Conservation (phyloP, 1,140 invertebrate species). For the Listronotus oregonensis region DNA sequence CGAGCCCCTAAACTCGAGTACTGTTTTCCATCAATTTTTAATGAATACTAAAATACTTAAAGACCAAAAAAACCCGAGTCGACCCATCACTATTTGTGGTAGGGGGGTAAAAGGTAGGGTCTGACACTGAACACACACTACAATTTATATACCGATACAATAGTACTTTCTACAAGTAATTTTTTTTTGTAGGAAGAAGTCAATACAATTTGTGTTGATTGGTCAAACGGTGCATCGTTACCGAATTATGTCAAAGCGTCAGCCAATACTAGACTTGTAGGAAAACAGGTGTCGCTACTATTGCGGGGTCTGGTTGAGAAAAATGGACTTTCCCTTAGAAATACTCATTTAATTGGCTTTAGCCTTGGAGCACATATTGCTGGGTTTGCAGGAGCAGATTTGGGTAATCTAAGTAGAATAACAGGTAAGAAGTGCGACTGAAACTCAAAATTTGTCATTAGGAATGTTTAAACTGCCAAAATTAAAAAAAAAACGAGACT, state of each 20-base stretch:
- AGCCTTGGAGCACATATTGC: slow-evolving; percentile 90
- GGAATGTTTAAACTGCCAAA: too few relatives aligned
- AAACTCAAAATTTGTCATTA: not conserved
- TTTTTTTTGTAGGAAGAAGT: slow-evolving; percentile 72
- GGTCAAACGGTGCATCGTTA: slow-evolving; percentile 87
- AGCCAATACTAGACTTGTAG: slow-evolving; percentile 90
- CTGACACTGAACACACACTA: too few relatives aligned
- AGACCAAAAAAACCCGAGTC: too few relatives aligned
- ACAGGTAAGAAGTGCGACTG: too few relatives aligned
- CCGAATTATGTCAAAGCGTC: slow-evolving; percentile 93
- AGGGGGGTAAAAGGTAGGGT: too few relatives aligned
- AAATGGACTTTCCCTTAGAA: slow-evolving; percentile 65
- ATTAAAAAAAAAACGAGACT: too few relatives aligned
- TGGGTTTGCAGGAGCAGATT: slow-evolving; percentile 87
- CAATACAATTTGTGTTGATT: slow-evolving; percentile 92
- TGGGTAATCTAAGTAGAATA: slow-evolving; percentile 81
- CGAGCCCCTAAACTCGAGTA: too few relatives aligned
- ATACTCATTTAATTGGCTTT: slow-evolving; percentile 90
- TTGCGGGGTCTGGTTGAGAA: slow-evolving; percentile 63
- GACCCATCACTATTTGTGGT: too few relatives aligned
- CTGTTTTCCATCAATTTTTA: too few relatives aligned
- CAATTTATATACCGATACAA: too few relatives aligned
- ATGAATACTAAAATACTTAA: too few relatives aligned
- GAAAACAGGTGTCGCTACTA: slow-evolving; percentile 84
- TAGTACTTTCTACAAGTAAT: too few relatives aligned